Base-by-base conservation (phyloP, 2,888 invertebrate species). In the Drosophila macrothrix region DNA sequence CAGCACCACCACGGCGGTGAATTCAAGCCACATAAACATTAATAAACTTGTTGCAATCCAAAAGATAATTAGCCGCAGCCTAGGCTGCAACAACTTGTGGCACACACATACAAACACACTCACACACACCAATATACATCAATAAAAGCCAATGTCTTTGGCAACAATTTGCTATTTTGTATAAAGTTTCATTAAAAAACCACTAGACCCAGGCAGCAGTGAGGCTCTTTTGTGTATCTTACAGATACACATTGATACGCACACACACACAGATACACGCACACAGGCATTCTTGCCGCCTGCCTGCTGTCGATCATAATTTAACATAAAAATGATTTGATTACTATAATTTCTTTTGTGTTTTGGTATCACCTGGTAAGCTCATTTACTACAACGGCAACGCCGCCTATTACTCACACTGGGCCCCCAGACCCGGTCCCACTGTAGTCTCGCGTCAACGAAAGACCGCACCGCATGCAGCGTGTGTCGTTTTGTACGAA, bases 371-470 rank as follows among this genome's bases (percentile, higher is more conserved):
- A 88, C 91, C 88, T 88, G 88, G 88, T 88, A 91, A 88, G 91
- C 88, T 91, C 88, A 90, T 91, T 88, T 88, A 87, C 91, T 91
- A 88, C 88, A 91, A 89, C 90, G 76, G 85, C 88, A 88, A 90
- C 89, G 90, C 88, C 91, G 89, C 90, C 86, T 91, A 91, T 91
- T 91, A 91, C 91, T 91, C 91, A 91, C 89, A 91, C 91, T 79
- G 90, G 88, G 76, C 62, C 72, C 41, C 49, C 66, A 63, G 35
- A 22, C 50, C 58, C 59, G 14, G 54, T 39, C 49, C 19, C 33
- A 25, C 52, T 29, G 31, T 35, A 9, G 41, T 28, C 50, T 59
- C 53, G 76, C 29, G 52, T 52, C 64, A 67, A 74, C 66, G 81
- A 73, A 79, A 78, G 77, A 83, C 83, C 88, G 76, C 90, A 89